A percentile compares a stretch with the other conserved stretches of the same genome.
Evolutionary conservation across 92 coral and sea anemone genomes (phyloP).

Genomic region (Hydrozoanthus gracilis): DNA sequence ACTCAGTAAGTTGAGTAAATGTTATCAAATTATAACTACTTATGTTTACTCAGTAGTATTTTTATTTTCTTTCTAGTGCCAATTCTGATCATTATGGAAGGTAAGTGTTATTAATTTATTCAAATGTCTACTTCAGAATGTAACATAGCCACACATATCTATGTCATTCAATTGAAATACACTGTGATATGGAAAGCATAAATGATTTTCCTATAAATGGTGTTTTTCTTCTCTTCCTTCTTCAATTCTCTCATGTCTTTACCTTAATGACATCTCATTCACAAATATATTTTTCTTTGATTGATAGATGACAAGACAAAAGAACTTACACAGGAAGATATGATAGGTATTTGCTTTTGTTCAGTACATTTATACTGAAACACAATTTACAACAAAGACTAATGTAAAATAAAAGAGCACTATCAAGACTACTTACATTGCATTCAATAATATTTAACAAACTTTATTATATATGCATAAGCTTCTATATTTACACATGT

Average conservation of each 20-base stretch:
- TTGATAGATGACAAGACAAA: slow-evolving; percentile 3
- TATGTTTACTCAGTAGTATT: slow-evolving; percentile 15
- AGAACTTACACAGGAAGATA: slow-evolving; percentile 17
- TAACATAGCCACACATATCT: background rate
- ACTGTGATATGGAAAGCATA: slow-evolving; percentile 9
- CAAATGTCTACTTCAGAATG: slow-evolving; percentile 16
- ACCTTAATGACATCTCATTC: slow-evolving; percentile 19
- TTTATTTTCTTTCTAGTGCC: slow-evolving; percentile 19
- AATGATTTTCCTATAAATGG: background rate
- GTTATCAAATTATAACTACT: slow-evolving; percentile 11
- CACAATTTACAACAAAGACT: slow-evolving; percentile 4
- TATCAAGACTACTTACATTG: slow-evolving; percentile 13
- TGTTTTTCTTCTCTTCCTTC: slow-evolving; percentile 17
- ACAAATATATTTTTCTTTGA: background rate
- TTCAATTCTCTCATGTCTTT: slow-evolving; percentile 16
- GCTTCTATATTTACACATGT: slow-evolving; percentile 2
- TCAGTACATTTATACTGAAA: slow-evolving; percentile 5
- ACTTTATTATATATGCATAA: slow-evolving; percentile 9
- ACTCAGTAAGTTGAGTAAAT: slow-evolving; percentile 19
- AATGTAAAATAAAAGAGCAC: background rate
- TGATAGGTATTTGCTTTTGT: slow-evolving; percentile 19
- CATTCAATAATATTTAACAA: slow-evolving; percentile 9
- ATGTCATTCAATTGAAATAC: background rate
- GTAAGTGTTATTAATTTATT: slow-evolving; percentile 11
- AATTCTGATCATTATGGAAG: slow-evolving; percentile 19